Percentiles rank a stretch among this genome's conserved stretches.
Evolutionary conservation across 2,797 vertebrate species (phyloP).

Genomic region (Ptychadena robeensis): DNA sequence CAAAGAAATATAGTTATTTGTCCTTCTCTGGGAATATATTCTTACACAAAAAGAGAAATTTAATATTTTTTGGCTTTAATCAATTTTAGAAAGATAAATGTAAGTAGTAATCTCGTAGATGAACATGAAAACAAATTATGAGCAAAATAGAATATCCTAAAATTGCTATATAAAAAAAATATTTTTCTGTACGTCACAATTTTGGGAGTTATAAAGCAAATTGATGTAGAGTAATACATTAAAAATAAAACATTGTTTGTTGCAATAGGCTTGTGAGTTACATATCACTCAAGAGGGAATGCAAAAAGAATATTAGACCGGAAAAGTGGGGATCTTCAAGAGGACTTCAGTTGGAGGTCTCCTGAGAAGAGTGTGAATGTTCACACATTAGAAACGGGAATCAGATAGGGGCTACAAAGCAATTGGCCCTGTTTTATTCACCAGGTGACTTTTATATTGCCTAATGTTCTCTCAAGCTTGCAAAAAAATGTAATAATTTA

Average conservation of each 20-base stretch:
- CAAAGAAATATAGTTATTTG: background rate
- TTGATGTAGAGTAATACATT: conserved; percentile 12
- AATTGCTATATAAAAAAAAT: background rate
- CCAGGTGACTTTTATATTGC: conserved; percentile 64
- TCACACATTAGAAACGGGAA: conserved; percentile 71
- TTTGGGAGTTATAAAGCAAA: background rate
- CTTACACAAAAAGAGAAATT: background rate
- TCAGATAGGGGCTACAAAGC: conserved; percentile 69
- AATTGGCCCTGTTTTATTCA: conserved; percentile 67
- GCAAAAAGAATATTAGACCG: conserved; percentile 71
- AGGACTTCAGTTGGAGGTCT: conserved; percentile 71
- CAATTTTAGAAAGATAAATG: no score
- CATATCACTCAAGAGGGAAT: conserved; percentile 69
- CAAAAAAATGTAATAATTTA: conserved; percentile 63
- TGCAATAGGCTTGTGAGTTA: conserved; percentile 74
- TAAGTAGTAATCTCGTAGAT: background rate
- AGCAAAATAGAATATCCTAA: background rate
- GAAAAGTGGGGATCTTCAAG: conserved; percentile 68
- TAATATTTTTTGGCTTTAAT: background rate
- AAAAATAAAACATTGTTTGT: conserved; percentile 67
- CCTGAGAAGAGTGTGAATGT: conserved; percentile 69
- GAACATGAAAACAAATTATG: background rate
- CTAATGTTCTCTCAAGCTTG: conserved; percentile 68
- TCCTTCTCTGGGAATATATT: conserved; percentile 2
- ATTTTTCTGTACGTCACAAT: background rate